phyloP scores from a whole-genome alignment of 2,113 vertebrate species.

The Ancistrus triradiatus region DNA sequence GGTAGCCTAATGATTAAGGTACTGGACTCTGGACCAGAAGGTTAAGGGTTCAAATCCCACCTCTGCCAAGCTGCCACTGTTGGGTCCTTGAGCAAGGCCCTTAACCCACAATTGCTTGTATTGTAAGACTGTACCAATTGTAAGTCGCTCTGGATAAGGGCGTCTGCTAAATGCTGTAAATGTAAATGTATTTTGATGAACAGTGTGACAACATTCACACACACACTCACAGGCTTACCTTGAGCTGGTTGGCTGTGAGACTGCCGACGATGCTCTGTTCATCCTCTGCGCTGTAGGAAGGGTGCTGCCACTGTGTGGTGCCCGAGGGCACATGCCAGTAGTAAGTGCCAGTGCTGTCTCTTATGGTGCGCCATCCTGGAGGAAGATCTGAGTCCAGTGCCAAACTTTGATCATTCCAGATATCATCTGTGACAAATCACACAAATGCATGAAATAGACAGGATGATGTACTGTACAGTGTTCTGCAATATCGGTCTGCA shows the following conservation, averaged over 20 bases:
- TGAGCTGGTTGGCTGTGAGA: constrained; percentile 37
- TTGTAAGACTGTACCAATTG: no score
- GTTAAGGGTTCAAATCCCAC: no score
- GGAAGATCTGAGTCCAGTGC: constrained; percentile 85
- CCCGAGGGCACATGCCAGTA: constrained; percentile 95
- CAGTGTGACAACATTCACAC: neutral
- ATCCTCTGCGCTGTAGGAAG: constrained; percentile 54
- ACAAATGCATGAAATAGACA: neutral
- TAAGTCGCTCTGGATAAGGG: no score
- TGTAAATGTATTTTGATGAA: no score
- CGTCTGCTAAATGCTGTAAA: no score
- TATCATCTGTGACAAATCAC: constrained; percentile 76
- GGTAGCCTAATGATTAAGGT: no score
- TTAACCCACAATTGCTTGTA: no score
- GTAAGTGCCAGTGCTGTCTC: constrained; percentile 89
- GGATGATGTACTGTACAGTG: no score
- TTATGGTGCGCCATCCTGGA: constrained; percentile 89
- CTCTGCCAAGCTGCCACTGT: no score
- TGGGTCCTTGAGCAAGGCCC: no score
- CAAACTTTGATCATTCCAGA: constrained; percentile 91
- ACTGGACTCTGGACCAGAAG: no score
- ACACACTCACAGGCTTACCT: constrained; percentile 25
- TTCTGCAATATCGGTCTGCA: no score
- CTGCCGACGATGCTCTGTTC: constrained; percentile 43
- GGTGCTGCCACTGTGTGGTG: constrained; percentile 92